Percentiles rank a stretch among this genome's conserved stretches.
phyloP scores from a whole-genome alignment of 2,888 invertebrate genomes.

The Bugulina stolonifera region DNA sequence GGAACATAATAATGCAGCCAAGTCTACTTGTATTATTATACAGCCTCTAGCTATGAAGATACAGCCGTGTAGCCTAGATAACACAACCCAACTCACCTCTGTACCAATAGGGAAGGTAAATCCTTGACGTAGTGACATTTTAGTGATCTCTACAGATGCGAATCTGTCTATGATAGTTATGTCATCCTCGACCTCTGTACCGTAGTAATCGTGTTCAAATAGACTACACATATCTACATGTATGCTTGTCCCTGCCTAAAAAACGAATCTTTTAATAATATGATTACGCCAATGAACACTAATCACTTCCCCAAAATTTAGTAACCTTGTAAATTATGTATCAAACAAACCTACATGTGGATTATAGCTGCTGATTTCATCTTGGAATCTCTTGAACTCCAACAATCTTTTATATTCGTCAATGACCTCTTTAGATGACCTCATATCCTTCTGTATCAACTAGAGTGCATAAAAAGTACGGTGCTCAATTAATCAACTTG shows the following conservation, averaged over 20 bases:
- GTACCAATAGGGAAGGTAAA: slow-evolving; percentile 10
- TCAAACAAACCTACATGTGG: neutral
- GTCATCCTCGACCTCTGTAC: neutral
- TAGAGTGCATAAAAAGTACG: no score
- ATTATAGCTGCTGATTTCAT: slow-evolving; percentile 20
- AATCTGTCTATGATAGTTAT: neutral
- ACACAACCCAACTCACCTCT: neutral
- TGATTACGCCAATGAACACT: no score
- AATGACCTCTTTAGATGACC: neutral
- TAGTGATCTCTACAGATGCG: neutral
- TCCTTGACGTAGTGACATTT: neutral
- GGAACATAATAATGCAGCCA: no score
- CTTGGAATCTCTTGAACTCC: slow-evolving; percentile 16
- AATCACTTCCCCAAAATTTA: no score
- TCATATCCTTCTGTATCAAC: neutral
- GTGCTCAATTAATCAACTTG: no score
- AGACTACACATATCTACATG: slow-evolving; percentile 10
- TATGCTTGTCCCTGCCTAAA: neutral
- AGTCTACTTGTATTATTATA: no score
- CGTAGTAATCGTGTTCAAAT: neutral
- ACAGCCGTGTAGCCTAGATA: neutral
- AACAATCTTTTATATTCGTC: slow-evolving; percentile 15
- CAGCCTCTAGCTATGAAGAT: no score
- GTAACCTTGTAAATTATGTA: neutral
- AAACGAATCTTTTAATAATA: neutral